Evolutionary conservation across 2,888 invertebrate genomes (phyloP).

Genomic region (Seira ritae): DNA sequence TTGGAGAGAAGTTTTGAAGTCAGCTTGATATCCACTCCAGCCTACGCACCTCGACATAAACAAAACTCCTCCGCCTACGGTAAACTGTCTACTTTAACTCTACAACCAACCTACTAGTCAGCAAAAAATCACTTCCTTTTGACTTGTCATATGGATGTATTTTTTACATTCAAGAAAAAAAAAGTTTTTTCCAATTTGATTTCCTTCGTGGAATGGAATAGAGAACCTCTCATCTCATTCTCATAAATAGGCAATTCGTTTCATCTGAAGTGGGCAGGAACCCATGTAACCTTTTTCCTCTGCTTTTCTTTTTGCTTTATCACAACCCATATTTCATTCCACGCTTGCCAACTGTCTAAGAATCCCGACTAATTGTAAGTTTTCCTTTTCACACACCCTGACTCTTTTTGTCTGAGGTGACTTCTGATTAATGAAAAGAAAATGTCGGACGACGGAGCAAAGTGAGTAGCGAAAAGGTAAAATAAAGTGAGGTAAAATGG

Average conservation of each 20-base stretch:
- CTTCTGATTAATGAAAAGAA: not conserved
- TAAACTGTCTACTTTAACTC: not conserved
- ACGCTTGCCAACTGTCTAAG: conserved; percentile 53
- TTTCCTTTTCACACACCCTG: conserved; percentile 19
- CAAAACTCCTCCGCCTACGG: not conserved
- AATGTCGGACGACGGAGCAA: too few species aligned
- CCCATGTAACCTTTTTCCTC: not conserved
- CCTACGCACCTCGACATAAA: conserved; percentile 11
- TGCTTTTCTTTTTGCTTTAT: not conserved
- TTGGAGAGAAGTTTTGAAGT: too few species aligned
- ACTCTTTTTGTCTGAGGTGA: not conserved
- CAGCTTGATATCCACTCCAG: too few species aligned
- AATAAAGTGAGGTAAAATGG: not conserved
- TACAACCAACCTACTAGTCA: not conserved
- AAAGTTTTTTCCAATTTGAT: not conserved
- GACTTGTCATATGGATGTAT: not conserved
- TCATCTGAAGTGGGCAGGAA: conserved; percentile 5
- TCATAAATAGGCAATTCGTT: conserved; percentile 9
- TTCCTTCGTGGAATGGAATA: too few species aligned
- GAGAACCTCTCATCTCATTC: conserved; percentile 1
- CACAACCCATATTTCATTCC: conserved; percentile 31
- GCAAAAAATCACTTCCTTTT: conserved; percentile 6
- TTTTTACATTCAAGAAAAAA: too few species aligned
- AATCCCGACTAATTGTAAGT: conserved; percentile 7
- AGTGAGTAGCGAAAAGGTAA: conserved; percentile 21